Evolutionary conservation across 1,140 invertebrate genomes (phyloP), one percentile per base, ranked within the genome.

Genomic region (honey bee (Apis mellifera)): DNA sequence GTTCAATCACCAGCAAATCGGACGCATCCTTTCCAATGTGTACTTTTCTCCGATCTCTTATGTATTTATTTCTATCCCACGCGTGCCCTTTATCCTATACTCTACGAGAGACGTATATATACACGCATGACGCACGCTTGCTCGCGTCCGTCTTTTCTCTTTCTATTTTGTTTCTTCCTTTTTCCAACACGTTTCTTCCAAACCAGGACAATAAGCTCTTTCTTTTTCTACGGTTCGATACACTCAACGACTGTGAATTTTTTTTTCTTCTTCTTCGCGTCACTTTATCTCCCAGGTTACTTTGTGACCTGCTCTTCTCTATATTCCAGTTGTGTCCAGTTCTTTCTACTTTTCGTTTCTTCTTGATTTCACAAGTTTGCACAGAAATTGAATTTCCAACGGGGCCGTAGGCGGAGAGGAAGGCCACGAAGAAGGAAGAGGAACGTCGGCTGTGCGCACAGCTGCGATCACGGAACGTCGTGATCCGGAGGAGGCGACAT

Each of bases 321-420:
- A 4, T 15, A 9, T 57, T 7, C 17, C 1, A 17, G n/a, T n/a
- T 15, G n/a, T 17, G 54, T 52, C 23, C 50, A 48, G 17, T 17
- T n/a, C n/a, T n/a, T 70, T n/a, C 19, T 64, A 42, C 15, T 19
- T 64, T 48, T 42, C 65, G 21, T 66, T 77, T 74, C 78, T 71
- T 82, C 73, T 55, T 66, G 82, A 76, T 87, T 84, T 85, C 86
- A 84, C 75, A 72, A 55, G 60, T 82, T 72, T 42, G 74, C 82
- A 73, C 78, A 70, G 66, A 82, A 86, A 86, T 84, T 69, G 85
- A 84, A 86, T 88, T 88, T 86, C 52, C 82, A 84, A 9, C n/a
- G 23, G 54, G 54, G 48, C 12, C 50, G 57, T 62, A 23, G 48
- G 42, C 42, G 78, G 48, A 64, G 79, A 57, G 65, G 42, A 57